Percentiles rank a stretch among this genome's conserved stretches.
Evolutionary conservation across 2,113 vertebrate genomes (phyloP).

Genomic region (Nothoprocta perdicaria): DNA sequence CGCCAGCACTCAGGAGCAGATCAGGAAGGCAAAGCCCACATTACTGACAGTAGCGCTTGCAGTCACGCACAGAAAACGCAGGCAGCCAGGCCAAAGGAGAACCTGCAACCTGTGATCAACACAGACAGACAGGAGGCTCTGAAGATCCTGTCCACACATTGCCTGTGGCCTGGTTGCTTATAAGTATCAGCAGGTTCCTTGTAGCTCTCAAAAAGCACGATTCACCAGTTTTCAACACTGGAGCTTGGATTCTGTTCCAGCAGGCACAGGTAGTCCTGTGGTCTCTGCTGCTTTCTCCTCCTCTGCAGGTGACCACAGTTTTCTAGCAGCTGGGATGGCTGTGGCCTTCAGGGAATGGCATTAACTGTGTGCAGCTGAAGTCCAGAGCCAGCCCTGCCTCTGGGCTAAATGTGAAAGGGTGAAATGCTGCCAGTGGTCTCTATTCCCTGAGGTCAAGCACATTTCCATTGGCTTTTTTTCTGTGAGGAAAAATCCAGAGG

Average conservation of each 20-base stretch:
- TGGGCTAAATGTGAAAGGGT: background rate
- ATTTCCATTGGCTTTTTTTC: background rate
- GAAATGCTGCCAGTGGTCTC: background rate
- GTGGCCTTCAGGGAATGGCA: background rate
- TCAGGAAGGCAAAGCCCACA: background rate
- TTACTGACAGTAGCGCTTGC: background rate
- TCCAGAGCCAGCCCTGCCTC: background rate
- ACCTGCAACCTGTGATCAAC: background rate
- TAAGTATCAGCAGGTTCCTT: background rate
- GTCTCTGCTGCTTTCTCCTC: background rate
- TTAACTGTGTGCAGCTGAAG: rapidly evolving
- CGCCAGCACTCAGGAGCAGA: background rate
- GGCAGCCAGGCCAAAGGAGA: background rate
- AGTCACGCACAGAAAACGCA: background rate
- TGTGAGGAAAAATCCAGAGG: background rate
- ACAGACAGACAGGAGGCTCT: background rate
- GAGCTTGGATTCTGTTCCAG: background rate
- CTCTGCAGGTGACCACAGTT: too few species aligned
- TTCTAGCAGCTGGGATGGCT: background rate
- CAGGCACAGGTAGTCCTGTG: too few species aligned
- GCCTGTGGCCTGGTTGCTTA: rapidly evolving
- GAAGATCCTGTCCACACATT: rapidly evolving
- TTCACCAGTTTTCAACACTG: background rate
- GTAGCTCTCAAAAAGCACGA: background rate
- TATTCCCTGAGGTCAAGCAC: background rate